Evolutionary conservation across 2,113 vertebrate species (phyloP).

Genomic region (Naja naja): DNA sequence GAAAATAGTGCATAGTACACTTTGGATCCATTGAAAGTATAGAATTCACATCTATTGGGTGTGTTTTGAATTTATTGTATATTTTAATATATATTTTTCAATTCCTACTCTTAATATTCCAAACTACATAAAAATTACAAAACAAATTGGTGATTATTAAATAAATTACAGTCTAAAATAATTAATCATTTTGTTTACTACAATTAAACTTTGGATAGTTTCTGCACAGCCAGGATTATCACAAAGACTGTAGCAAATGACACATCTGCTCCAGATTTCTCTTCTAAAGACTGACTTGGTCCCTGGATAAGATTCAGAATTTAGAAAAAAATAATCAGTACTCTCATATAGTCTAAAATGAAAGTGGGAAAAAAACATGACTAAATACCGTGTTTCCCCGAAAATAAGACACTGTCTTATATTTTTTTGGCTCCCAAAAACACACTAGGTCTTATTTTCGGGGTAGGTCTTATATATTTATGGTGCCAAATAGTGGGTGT

Average conservation of each 20-base stretch:
- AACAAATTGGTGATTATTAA: background rate
- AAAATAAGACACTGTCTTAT: no score
- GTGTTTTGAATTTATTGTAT: background rate
- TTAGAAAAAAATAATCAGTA: background rate
- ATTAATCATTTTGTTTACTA: background rate
- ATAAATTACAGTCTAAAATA: background rate
- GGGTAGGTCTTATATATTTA: no score
- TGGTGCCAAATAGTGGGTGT: no score
- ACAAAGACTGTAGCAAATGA: background rate
- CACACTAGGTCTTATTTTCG: no score
- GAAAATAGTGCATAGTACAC: background rate
- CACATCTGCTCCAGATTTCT: background rate
- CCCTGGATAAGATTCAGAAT: background rate
- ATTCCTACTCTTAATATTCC: background rate
- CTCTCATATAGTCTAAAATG: background rate
- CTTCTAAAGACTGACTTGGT: background rate
- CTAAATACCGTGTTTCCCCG: no score
- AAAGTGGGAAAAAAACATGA: background rate
- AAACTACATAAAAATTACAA: background rate
- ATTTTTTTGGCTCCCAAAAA: no score
- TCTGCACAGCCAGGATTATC: background rate
- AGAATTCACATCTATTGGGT: background rate
- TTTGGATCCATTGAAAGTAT: background rate
- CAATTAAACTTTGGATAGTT: background rate
- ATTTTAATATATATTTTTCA: background rate